Conservation (phyloP, 1,140 invertebrate species). For the Drosophila rufa region DNA sequence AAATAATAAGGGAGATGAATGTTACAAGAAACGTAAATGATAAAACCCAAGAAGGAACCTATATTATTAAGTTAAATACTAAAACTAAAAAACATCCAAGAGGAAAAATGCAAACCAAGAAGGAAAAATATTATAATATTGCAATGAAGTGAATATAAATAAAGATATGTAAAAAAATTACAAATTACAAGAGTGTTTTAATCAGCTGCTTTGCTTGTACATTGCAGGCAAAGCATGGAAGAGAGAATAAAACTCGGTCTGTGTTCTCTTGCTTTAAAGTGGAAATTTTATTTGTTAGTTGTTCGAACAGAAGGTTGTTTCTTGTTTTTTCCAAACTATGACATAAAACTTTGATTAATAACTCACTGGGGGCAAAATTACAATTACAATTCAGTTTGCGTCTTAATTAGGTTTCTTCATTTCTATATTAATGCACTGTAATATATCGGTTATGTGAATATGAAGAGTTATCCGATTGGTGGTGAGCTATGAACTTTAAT, state of each 20-base stretch:
- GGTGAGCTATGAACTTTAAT: constrained; percentile 55
- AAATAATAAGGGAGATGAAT: constrained; percentile 68
- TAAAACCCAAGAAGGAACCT: constrained; percentile 62
- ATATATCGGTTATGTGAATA: constrained; percentile 53
- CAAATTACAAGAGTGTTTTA: constrained; percentile 13
- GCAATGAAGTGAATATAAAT: constrained; percentile 82
- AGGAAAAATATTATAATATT: constrained; percentile 82
- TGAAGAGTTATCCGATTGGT: constrained; percentile 36
- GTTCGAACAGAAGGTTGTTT: constrained; percentile 57
- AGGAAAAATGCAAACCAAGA: constrained; percentile 67
- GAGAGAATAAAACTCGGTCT: too few species aligned
- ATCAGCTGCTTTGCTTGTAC: not conserved
- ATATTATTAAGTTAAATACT: constrained; percentile 79
- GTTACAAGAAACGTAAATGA: constrained; percentile 73
- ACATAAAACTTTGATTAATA: constrained; percentile 59
- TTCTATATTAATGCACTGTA: constrained; percentile 42
- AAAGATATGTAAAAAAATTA: constrained; percentile 79
- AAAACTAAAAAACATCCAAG: constrained; percentile 71
- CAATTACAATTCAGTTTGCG: constrained; percentile 71
- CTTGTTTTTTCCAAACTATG: constrained; percentile 31
- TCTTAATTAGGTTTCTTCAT: constrained; percentile 42
- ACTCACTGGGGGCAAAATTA: constrained; percentile 55
- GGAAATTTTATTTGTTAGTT: constrained; percentile 1
- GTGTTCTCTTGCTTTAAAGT: too few species aligned
- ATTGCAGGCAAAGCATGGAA: not conserved